Conservation (phyloP, 2,113 vertebrate genomes). For the Bubalus kerabau region DNA sequence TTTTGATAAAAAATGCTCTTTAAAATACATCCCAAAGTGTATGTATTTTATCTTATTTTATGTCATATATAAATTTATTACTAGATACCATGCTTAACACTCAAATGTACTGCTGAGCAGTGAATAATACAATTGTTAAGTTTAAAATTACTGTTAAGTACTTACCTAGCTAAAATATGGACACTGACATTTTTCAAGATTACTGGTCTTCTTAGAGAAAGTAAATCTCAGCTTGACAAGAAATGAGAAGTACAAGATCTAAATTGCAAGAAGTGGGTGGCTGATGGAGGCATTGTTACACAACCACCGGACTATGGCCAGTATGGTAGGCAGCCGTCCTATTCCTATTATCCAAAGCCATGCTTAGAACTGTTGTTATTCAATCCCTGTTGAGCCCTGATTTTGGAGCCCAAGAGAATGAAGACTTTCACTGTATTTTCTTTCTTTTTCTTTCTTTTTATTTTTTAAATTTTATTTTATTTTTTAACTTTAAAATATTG, state of each 20-base stretch:
- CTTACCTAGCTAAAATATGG: background rate
- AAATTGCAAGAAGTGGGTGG: background rate
- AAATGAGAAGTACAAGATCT: background rate
- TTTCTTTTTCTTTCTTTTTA: too few species aligned
- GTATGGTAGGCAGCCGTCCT: too few species aligned
- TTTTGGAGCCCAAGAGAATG: background rate
- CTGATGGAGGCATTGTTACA: background rate
- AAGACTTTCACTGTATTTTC: background rate
- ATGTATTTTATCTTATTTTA: background rate
- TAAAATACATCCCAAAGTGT: background rate
- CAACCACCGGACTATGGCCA: rapidly evolving
- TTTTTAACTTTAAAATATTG: too few species aligned
- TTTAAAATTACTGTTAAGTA: background rate
- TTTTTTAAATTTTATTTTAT: too few species aligned
- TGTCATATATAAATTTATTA: background rate
- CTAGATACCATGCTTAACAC: background rate
- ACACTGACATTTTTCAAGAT: background rate
- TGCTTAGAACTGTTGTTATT: background rate
- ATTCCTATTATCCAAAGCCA: background rate
- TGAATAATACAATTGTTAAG: background rate
- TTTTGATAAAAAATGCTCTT: background rate
- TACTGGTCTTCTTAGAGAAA: background rate
- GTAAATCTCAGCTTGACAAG: background rate
- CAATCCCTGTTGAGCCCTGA: background rate
- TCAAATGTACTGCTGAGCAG: background rate